Percentiles rank a stretch among this genome's conserved stretches.
Conservation (phyloP, 1,140 invertebrate genomes). For the Hypsibius dujardini region DNA sequence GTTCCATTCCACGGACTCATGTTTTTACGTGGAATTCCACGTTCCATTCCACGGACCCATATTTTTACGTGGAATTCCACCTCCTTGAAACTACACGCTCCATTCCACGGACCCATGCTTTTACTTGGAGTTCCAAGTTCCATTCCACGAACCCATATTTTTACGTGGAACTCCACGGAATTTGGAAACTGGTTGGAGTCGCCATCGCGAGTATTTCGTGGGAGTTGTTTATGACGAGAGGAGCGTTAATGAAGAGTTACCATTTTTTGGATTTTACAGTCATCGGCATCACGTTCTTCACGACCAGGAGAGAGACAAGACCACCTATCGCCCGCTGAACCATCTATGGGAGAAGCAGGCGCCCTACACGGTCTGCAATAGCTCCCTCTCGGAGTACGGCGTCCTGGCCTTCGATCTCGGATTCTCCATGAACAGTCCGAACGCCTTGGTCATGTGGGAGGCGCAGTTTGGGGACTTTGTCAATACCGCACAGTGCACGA, state of each 20-base stretch:
- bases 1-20: too few relatives aligned
- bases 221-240: too few relatives aligned
- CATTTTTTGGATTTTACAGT: constrained; percentile 24
- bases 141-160: too few relatives aligned
- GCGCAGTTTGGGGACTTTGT: constrained; percentile 98
- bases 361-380: constrained; percentile 38
- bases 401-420: constrained; percentile 67
- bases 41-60: too few relatives aligned
- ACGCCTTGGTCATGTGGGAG: constrained; percentile 93
- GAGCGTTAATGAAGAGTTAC: constrained; percentile 1
- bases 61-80: too few relatives aligned
- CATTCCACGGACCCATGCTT: too few relatives aligned
- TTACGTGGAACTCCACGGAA: too few relatives aligned
- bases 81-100: too few relatives aligned
- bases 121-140: too few relatives aligned
- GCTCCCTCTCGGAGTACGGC: constrained; percentile 39
- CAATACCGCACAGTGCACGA: constrained; percentile 98
- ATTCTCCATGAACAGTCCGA: constrained; percentile 95
- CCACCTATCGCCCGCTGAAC: neutral
- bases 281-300: constrained; percentile 36
- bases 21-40: too few relatives aligned
- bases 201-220: too few relatives aligned
- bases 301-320: constrained; percentile 29
- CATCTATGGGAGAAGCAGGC: constrained; percentile 28
- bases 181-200: too few relatives aligned